A percentile compares a stretch with the other conserved stretches of the same genome.
phyloP scores from a whole-genome alignment of 2,888 invertebrate species.

The Papilio gigon region DNA sequence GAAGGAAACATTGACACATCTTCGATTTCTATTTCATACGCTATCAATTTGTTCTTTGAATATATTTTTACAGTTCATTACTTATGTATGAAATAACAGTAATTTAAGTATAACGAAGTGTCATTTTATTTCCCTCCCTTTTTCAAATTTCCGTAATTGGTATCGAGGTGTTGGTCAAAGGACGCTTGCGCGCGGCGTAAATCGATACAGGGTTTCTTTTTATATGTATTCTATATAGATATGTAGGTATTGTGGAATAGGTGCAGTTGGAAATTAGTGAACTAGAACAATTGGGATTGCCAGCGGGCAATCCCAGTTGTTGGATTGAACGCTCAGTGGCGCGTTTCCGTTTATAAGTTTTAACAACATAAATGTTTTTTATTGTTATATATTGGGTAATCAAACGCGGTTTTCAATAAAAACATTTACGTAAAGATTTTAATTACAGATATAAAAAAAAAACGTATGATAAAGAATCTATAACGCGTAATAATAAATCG shows the following conservation, averaged over 20 bases:
- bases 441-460: no score
- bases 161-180: conserved; percentile 40
- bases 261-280: conserved; percentile 36
- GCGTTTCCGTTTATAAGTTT: no score
- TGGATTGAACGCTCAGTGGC: no score
- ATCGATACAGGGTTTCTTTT: conserved; percentile 62
- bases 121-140: conserved; percentile 5
- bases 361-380: no score
- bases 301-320: neutral
- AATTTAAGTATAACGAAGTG: neutral
- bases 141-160: conserved; percentile 21
- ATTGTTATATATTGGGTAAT: no score
- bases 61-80: conserved; percentile 26
- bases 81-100: conserved; percentile 2
- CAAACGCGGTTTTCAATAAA: no score
- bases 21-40: conserved; percentile 43
- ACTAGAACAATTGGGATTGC: conserved; percentile 25
- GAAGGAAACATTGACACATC: conserved; percentile 52
- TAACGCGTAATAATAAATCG: no score
- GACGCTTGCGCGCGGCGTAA: conserved; percentile 74
- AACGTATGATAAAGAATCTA: no score
- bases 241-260: conserved; percentile 33
- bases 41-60: neutral
- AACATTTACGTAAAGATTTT: no score
- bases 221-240: conserved; percentile 40